A percentile compares a stretch with the other conserved stretches of the same genome.
These are phyloP conservation scores for Noctuana brunneofusca DNA, from an alignment of 2,888 invertebrate species.

Conservation along the genomic window DNA sequence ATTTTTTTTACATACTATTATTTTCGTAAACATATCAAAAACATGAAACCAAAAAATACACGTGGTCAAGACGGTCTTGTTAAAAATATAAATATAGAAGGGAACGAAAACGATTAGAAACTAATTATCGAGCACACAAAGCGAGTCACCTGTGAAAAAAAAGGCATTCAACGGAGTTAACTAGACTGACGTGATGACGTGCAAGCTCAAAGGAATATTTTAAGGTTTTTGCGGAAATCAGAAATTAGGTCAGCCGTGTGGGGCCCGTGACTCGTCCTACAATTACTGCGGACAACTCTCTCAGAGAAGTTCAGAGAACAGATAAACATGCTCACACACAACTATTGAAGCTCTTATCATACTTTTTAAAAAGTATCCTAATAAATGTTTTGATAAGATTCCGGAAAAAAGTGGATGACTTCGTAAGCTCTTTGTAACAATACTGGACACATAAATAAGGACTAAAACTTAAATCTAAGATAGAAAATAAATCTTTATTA, in stretches of 20 bases:
- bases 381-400: neutral
- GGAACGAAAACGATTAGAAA: no score
- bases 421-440: no score
- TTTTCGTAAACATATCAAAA: no score
- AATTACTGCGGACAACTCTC: neutral
- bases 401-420: neutral
- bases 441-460: no score
- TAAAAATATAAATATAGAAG: no score
- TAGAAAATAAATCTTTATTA: neutral
- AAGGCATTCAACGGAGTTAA: no score
- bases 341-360: slow-evolving; percentile 28
- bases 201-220: neutral
- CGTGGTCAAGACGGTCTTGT: no score
- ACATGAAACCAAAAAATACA: no score
- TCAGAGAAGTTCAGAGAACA: no score
- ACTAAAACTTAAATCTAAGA: neutral
- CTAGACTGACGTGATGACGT: no score
- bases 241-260: slow-evolving; percentile 9
- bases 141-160: slow-evolving; percentile 5
- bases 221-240: slow-evolving; percentile 6
- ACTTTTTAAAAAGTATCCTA: neutral
- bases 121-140: slow-evolving; percentile 8
- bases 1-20: no score
- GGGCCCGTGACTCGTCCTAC: neutral
- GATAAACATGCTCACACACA: slow-evolving; percentile 17